phyloP scores from a whole-genome alignment of 1,140 invertebrate genomes.

The Drosophila melanica region DNA sequence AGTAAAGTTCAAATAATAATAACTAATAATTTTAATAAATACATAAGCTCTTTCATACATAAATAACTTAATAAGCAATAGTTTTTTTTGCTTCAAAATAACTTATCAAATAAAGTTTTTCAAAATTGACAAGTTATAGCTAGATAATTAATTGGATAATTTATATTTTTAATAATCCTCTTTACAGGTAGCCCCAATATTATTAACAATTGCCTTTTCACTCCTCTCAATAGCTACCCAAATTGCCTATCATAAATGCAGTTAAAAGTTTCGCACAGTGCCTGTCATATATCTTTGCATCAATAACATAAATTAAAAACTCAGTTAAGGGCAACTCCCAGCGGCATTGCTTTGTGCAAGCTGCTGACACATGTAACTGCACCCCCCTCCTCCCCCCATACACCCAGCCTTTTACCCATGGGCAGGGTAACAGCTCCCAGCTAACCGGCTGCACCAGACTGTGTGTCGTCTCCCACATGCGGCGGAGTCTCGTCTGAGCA shows the following conservation, averaged over 20 bases:
- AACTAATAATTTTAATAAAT: too few species aligned
- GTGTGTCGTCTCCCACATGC: constrained; percentile 75
- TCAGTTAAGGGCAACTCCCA: constrained; percentile 46
- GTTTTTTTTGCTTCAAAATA: too few species aligned
- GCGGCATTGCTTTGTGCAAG: constrained; percentile 74
- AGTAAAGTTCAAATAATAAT: too few species aligned
- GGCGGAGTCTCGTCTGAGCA: constrained; percentile 29
- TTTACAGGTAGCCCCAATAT: too few species aligned
- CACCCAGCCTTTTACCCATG: too few species aligned
- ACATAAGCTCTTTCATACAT: too few species aligned
- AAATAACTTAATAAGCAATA: too few species aligned
- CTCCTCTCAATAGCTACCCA: neutral
- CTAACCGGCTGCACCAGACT: constrained; percentile 55
- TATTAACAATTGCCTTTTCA: neutral
- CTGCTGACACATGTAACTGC: constrained; percentile 61
- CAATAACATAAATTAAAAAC: constrained; percentile 79
- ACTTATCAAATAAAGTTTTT: neutral
- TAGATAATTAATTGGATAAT: too few species aligned
- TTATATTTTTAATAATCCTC: too few species aligned
- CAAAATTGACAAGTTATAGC: too few species aligned
- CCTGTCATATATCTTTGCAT: constrained; percentile 50
- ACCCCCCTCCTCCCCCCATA: neutral
- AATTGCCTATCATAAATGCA: neutral
- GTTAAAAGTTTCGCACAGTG: constrained; percentile 54
- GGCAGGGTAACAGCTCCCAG: neutral